These are phyloP conservation scores for Syngnathus scovelli DNA, from an alignment of 2,113 vertebrate genomes.

Conservation along the genomic window DNA sequence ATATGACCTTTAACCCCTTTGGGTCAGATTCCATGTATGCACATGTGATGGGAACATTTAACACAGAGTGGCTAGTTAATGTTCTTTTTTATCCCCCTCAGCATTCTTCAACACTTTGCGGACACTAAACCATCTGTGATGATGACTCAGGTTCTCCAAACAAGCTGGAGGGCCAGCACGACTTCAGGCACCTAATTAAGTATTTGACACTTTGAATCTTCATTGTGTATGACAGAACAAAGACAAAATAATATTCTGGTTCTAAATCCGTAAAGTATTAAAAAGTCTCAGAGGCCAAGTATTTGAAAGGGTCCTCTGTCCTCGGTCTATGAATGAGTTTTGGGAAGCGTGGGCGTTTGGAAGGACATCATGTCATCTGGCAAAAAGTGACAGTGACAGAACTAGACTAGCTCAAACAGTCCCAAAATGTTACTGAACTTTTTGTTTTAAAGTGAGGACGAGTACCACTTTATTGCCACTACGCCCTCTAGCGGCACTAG, in stretches of 20 bases:
- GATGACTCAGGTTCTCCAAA: constrained; percentile 33
- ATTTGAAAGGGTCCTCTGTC: not conserved
- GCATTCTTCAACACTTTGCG: constrained; percentile 7
- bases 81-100: constrained; percentile 5
- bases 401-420: not conserved
- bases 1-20: not conserved
- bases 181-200: not conserved
- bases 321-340: constrained; percentile 13
- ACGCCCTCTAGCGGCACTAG: constrained; percentile 43
- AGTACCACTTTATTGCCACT: not conserved
- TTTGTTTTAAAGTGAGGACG: no score
- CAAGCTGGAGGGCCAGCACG: not conserved
- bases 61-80: not conserved
- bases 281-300: constrained; percentile 15
- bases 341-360: constrained; percentile 35
- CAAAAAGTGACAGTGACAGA: constrained; percentile 15
- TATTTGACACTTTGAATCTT: constrained; percentile 7
- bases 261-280: constrained; percentile 14
- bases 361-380: constrained; percentile 21
- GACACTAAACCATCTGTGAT: constrained; percentile 18
- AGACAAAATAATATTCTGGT: constrained; percentile 13
- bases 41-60: not conserved
- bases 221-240: not conserved
- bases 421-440: not conserved
- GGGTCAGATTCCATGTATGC: not conserved